phyloP scores from a whole-genome alignment of 2,888 invertebrate genomes.

The Aspidapion aeneum region DNA sequence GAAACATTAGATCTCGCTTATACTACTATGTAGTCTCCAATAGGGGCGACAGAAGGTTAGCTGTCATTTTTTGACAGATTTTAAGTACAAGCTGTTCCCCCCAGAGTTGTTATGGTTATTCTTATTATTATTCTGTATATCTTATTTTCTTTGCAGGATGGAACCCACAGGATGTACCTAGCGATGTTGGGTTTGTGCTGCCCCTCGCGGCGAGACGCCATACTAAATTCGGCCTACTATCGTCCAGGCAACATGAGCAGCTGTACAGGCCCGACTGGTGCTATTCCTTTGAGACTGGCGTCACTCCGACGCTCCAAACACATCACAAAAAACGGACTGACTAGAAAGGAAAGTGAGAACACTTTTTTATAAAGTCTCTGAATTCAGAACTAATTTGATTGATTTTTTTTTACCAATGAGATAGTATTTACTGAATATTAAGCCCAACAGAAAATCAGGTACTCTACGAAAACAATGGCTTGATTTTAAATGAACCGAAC shows the following conservation, averaged over 20 bases:
- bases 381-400: too few relatives aligned
- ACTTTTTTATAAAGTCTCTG: slow-evolving; percentile 30
- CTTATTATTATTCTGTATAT: too few relatives aligned
- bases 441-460: too few relatives aligned
- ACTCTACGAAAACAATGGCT: too few relatives aligned
- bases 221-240: slow-evolving; percentile 36
- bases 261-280: slow-evolving; percentile 23
- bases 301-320: slow-evolving; percentile 26
- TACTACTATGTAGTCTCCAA: not conserved
- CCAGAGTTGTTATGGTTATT: too few relatives aligned
- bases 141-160: slow-evolving; percentile 40
- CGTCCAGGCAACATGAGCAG: slow-evolving; percentile 32
- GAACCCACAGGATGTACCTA: slow-evolving; percentile 46
- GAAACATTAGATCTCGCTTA: not conserved
- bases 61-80: too few relatives aligned
- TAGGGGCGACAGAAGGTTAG: too few relatives aligned
- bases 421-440: too few relatives aligned
- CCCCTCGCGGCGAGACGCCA: slow-evolving; percentile 33
- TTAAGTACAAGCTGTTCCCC: too few relatives aligned
- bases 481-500: too few relatives aligned
- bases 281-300: slow-evolving; percentile 29
- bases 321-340: slow-evolving; percentile 17
- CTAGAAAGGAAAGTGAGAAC: slow-evolving; percentile 26
- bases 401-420: too few relatives aligned
- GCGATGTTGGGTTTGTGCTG: slow-evolving; percentile 37